Conservation (phyloP, 2,113 vertebrate species). For the Psilopsiagon aurifrons region DNA sequence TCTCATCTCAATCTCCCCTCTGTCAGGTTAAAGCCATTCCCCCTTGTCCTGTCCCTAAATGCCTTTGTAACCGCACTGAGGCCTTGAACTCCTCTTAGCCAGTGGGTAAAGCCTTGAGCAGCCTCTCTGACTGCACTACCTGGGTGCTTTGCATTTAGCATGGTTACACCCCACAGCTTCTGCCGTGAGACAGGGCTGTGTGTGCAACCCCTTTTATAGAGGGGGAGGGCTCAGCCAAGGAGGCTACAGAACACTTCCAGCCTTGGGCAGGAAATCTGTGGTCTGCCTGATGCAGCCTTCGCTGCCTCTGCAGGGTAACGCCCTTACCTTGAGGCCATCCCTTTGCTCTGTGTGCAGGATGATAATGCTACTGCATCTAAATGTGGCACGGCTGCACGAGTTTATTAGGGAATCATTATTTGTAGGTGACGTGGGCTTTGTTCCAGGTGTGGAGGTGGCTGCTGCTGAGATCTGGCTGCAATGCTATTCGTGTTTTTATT, state of each 20-base stretch:
- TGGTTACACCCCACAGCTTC: not conserved
- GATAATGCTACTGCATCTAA: not conserved
- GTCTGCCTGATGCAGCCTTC: not conserved
- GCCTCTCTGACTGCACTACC: not conserved
- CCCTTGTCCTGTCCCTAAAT: not conserved
- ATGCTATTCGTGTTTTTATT: not conserved
- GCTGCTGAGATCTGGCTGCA: not conserved
- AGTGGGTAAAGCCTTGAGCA: not conserved
- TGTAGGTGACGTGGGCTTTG: not conserved
- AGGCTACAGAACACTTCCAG: not conserved
- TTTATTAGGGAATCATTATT: not conserved
- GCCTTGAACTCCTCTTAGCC: not conserved
- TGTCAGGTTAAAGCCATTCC: not conserved
- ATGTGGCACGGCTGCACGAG: not conserved
- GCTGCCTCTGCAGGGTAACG: not conserved
- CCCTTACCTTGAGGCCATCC: not conserved
- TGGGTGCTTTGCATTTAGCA: accelerated
- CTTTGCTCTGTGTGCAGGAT: not conserved
- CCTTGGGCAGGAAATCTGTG: conserved; percentile 6
- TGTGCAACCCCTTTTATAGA: not conserved
- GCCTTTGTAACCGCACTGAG: not conserved
- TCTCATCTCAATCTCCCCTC: not conserved
- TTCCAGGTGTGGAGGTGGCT: conserved; percentile 12
- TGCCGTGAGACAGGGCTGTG: not conserved
- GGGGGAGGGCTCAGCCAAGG: not conserved